Evolutionary conservation across 2,797 vertebrate genomes (phyloP).

Genomic region (Myripristis murdjan): DNA sequence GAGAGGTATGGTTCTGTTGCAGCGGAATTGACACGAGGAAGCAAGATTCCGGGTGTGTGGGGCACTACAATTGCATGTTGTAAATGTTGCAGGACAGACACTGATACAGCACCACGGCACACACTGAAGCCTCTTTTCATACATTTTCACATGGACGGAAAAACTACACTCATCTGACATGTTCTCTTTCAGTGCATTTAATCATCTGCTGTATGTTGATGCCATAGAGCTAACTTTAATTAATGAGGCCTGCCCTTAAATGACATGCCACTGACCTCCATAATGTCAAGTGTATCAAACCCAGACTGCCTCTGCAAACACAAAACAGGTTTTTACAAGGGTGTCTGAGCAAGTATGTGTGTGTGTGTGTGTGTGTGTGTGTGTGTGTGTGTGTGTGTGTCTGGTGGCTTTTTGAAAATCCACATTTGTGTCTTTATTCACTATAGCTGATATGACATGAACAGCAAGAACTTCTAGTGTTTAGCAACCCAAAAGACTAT

Average conservation of each 20-base stretch:
- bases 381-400: too few species aligned
- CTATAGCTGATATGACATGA: background rate
- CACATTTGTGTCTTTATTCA: background rate
- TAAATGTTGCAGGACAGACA: constrained; percentile 37
- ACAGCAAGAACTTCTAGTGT: constrained; percentile 1
- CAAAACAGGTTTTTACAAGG: background rate
- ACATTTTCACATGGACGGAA: constrained; percentile 19
- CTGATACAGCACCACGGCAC: constrained; percentile 37
- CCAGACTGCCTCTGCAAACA: background rate
- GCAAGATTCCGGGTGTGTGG: constrained; percentile 55
- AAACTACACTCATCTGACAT: constrained; percentile 1
- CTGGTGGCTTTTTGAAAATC: background rate
- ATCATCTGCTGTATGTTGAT: constrained; percentile 19
- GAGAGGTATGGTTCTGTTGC: constrained; percentile 75
- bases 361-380: too few species aligned
- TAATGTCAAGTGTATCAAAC: constrained; percentile 12
- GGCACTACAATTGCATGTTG: constrained; percentile 52
- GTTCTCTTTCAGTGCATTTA: constrained; percentile 21
- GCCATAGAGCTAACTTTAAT: constrained; percentile 20
- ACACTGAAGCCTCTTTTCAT: background rate
- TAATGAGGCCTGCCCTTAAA: constrained; percentile 26
- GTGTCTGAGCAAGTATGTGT: too few species aligned
- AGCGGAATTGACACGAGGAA: constrained; percentile 78
- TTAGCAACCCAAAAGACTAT: background rate
- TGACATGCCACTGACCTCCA: constrained; percentile 24